Evolutionary conservation across 2,797 vertebrate species (phyloP).

Genomic region (Takifugu rubripes): DNA sequence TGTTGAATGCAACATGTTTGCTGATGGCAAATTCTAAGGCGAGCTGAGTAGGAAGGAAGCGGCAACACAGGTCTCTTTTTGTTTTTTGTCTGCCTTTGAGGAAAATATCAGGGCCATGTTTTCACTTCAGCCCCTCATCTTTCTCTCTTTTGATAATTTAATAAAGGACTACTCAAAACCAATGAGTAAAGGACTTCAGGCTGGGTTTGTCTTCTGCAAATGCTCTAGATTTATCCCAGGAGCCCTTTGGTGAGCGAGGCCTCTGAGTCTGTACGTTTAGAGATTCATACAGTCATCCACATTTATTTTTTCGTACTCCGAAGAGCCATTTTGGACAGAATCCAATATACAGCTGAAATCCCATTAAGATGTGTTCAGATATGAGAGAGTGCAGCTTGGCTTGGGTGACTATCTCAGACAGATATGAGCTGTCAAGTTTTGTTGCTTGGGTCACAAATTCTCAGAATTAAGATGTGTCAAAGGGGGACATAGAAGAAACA

Average conservation of each 20-base stretch:
- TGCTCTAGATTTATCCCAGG: constrained; percentile 2
- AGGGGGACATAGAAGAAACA: constrained; percentile 1
- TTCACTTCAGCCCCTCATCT: no score
- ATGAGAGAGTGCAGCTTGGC: constrained; percentile 52
- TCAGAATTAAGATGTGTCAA: constrained; percentile 26
- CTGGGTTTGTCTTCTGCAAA: no score
- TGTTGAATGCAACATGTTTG: no score
- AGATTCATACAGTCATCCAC: constrained; percentile 46
- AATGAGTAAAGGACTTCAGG: no score
- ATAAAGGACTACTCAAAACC: no score
- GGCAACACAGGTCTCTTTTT: no score
- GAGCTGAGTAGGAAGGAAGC: no score
- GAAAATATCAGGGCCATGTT: no score
- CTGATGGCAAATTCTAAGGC: no score
- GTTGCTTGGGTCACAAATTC: constrained; percentile 44
- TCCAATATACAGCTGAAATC: constrained; percentile 60
- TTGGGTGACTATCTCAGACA: constrained; percentile 46
- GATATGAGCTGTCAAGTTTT: constrained; percentile 43
- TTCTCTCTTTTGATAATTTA: no score
- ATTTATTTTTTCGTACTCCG: constrained; percentile 12
- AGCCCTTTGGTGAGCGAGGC: constrained; percentile 21
- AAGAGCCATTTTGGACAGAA: constrained; percentile 44
- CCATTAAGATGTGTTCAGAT: constrained; percentile 64
- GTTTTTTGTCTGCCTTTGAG: no score
- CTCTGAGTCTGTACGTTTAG: constrained; percentile 34